Percentiles rank a stretch among this genome's conserved stretches.
Conservation (phyloP, 2,113 vertebrate genomes). For the Leucosticte australis region DNA sequence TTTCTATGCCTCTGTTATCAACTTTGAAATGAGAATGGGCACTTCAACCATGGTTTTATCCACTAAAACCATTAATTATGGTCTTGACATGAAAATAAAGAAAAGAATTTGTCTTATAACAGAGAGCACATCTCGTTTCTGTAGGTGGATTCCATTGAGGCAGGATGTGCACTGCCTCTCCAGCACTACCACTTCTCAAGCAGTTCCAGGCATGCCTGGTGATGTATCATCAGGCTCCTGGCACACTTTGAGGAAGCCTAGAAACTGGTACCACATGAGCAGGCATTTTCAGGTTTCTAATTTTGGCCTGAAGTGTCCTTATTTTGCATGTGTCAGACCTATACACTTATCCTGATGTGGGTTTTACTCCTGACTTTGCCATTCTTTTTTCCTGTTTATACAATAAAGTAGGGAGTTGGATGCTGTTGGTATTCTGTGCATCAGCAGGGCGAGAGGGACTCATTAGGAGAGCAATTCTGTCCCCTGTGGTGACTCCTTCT, state of each 20-base stretch:
- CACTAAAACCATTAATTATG: background rate
- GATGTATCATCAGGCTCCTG: background rate
- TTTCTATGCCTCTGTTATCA: background rate
- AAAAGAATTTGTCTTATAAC: background rate
- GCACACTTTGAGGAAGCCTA: background rate
- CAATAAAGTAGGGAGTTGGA: background rate
- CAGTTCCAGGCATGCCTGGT: background rate
- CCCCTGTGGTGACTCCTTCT: background rate
- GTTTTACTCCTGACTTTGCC: background rate
- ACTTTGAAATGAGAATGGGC: background rate
- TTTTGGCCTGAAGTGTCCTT: background rate
- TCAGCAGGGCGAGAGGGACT: background rate
- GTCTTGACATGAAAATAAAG: background rate
- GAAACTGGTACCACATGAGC: background rate
- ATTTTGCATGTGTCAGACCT: background rate
- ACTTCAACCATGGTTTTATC: background rate
- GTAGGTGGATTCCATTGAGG: background rate
- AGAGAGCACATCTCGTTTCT: background rate
- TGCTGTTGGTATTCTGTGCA: background rate
- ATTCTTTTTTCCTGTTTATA: background rate
- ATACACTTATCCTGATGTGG: background rate
- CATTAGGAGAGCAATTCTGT: background rate
- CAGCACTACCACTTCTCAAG: background rate
- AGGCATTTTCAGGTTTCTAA: background rate
- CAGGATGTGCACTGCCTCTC: background rate